Evolutionary conservation across 1,140 invertebrate species (phyloP).

Genomic region (Drosophila sechellia): DNA sequence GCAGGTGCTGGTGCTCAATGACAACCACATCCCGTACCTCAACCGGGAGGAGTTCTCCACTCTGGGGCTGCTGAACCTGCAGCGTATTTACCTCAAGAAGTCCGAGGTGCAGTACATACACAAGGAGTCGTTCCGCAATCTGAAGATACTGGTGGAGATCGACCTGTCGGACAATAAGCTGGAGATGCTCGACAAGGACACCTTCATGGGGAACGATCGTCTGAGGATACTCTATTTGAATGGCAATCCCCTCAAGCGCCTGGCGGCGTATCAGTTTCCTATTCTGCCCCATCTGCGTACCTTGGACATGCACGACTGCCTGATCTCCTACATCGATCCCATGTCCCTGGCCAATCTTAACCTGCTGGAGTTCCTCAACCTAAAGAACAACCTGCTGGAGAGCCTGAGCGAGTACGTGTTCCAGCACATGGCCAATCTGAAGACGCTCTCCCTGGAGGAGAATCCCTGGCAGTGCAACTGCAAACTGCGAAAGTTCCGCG

Average conservation of each 20-base stretch:
- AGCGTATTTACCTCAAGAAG: slow-evolving; percentile 91
- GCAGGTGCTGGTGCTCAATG: slow-evolving; percentile 93
- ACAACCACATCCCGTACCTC: slow-evolving; percentile 91
- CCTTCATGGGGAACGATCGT: slow-evolving; percentile 91
- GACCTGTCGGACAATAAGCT: slow-evolving; percentile 92
- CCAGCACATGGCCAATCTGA: slow-evolving; percentile 88
- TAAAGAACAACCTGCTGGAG: slow-evolving; percentile 89
- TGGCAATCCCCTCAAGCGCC: slow-evolving; percentile 89
- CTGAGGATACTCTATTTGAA: slow-evolving; percentile 89
- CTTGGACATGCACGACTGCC: slow-evolving; percentile 91
- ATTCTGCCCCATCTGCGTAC: slow-evolving; percentile 89
- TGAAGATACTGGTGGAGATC: slow-evolving; percentile 94
- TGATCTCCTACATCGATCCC: slow-evolving; percentile 89
- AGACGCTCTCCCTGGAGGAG: slow-evolving; percentile 91
- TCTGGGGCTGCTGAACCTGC: slow-evolving; percentile 92
- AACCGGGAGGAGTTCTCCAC: slow-evolving; percentile 92
- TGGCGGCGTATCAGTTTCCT: slow-evolving; percentile 89
- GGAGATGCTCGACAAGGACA: slow-evolving; percentile 88
- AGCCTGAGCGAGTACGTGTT: slow-evolving; percentile 88
- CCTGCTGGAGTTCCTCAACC: slow-evolving; percentile 89
- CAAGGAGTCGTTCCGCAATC: slow-evolving; percentile 92
- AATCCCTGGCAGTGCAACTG: slow-evolving; percentile 96
- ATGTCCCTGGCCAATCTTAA: slow-evolving; percentile 89
- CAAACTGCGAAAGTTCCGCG: slow-evolving; percentile 91
- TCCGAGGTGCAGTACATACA: slow-evolving; percentile 91